A percentile compares a stretch with the other conserved stretches of the same genome.
Evolutionary conservation across 2,888 invertebrate species (phyloP).

Genomic region (Drosophila seclusa): DNA sequence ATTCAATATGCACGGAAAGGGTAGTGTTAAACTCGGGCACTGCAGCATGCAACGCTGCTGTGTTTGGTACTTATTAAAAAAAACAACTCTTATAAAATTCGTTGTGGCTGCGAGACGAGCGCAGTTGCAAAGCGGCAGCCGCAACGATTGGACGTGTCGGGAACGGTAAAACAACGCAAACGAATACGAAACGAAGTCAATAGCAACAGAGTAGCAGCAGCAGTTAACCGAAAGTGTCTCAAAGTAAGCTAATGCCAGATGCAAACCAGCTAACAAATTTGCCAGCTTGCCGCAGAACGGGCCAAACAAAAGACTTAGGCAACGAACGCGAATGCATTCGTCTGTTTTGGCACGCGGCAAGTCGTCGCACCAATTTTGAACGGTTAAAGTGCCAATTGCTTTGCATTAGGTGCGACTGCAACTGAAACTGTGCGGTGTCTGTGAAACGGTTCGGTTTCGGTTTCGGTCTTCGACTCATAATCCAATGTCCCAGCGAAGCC

Average conservation of each 20-base stretch:
- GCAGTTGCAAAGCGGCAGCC: slow-evolving; percentile 70
- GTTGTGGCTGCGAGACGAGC: slow-evolving; percentile 60
- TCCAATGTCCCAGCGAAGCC: slow-evolving; percentile 1
- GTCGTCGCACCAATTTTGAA: slow-evolving; percentile 52
- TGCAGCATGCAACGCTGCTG: slow-evolving; percentile 13
- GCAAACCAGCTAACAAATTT: slow-evolving; percentile 53
- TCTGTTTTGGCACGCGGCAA: slow-evolving; percentile 44
- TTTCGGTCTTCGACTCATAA: slow-evolving; percentile 6
- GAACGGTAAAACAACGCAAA: slow-evolving; percentile 25
- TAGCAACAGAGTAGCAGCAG: slow-evolving; percentile 9
- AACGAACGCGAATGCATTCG: slow-evolving; percentile 64
- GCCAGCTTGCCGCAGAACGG: slow-evolving; percentile 21
- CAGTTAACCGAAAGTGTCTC: slow-evolving; percentile 42
- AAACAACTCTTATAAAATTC: slow-evolving; percentile 70
- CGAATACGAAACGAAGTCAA: slow-evolving; percentile 10
- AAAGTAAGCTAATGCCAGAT: slow-evolving; percentile 69
- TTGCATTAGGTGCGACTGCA: slow-evolving; percentile 38
- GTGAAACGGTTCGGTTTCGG: slow-evolving; percentile 11
- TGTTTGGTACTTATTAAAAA: slow-evolving; percentile 26
- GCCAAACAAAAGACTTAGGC: slow-evolving; percentile 72
- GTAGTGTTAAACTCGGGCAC: slow-evolving; percentile 19
- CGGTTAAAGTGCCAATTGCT: slow-evolving; percentile 71
- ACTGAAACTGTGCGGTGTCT: slow-evolving; percentile 15
- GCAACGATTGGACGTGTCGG: slow-evolving; percentile 71
- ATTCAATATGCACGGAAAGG: slow-evolving; percentile 14